phyloP scores from a whole-genome alignment of 2,888 invertebrate species.

The Epsilonema sp. region DNA sequence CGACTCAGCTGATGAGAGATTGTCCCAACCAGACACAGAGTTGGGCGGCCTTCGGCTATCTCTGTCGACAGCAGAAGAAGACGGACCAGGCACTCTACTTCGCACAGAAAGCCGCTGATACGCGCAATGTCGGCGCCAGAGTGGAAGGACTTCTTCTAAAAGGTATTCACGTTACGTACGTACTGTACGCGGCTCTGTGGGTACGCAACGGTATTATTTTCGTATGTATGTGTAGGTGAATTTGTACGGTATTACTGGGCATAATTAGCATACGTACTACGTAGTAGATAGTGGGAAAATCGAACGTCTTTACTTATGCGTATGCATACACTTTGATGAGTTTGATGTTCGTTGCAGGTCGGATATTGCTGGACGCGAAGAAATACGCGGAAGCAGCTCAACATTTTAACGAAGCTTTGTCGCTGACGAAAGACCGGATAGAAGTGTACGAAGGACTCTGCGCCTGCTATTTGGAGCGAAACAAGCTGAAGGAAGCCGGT shows the following conservation, averaged over 20 bases:
- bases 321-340: too few species aligned
- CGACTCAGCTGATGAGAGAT: constrained; percentile 26
- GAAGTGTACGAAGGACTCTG: constrained; percentile 31
- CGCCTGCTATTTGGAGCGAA: constrained; percentile 23
- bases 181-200: too few species aligned
- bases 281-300: too few species aligned
- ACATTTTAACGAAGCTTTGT: constrained; percentile 29
- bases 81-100: constrained; percentile 29
- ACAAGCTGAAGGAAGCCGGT: constrained; percentile 24
- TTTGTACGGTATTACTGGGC: too few species aligned
- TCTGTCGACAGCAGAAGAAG: constrained; percentile 18
- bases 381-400: constrained; percentile 26
- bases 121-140: neutral
- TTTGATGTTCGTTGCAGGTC: too few species aligned
- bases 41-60: constrained; percentile 32
- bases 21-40: constrained; percentile 27
- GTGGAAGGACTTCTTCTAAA: neutral
- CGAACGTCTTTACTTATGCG: too few species aligned
- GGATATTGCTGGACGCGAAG: constrained; percentile 26
- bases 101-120: constrained; percentile 28
- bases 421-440: constrained; percentile 24
- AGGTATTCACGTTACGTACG: too few species aligned
- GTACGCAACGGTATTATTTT: too few species aligned
- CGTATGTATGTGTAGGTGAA: too few species aligned
- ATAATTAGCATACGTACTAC: too few species aligned